Conservation (phyloP, 2,113 vertebrate genomes). For the Lontra canadensis region DNA sequence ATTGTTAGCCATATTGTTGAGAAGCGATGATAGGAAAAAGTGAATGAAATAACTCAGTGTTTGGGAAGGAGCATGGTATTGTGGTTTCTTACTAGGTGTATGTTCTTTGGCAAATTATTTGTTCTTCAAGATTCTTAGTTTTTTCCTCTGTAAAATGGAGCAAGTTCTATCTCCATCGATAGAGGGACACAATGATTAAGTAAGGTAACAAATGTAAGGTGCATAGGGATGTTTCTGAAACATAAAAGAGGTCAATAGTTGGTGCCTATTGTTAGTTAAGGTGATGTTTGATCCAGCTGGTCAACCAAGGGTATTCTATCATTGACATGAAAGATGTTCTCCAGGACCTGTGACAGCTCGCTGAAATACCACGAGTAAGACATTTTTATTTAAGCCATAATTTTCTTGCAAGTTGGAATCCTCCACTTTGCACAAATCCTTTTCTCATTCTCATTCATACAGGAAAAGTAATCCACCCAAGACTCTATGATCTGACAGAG, state of each 20-base stretch:
- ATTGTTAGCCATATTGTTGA: not conserved
- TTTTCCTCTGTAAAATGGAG: not conserved
- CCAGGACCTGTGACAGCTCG: not conserved
- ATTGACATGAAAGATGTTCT: not conserved
- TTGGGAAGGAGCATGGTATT: not conserved
- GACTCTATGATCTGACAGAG: not conserved
- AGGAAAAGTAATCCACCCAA: not conserved
- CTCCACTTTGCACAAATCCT: not conserved
- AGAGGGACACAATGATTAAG: not conserved
- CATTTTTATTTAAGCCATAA: not conserved
- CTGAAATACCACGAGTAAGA: not conserved
- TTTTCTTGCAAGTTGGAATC: not conserved
- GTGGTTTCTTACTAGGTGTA: not conserved
- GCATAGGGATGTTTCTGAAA: not conserved
- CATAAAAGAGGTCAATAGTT: not conserved
- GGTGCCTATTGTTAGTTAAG: not conserved
- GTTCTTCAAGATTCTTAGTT: not conserved
- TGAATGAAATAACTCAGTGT: constrained; percentile 13
- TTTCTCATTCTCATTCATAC: not conserved
- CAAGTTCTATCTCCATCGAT: not conserved
- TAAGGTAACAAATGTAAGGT: not conserved
- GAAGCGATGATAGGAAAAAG: not conserved
- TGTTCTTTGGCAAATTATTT: not conserved
- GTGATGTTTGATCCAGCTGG: not conserved
- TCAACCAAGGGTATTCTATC: not conserved